Conservation (phyloP, 2,113 vertebrate genomes). For the Phalacrocorax aristotelis region DNA sequence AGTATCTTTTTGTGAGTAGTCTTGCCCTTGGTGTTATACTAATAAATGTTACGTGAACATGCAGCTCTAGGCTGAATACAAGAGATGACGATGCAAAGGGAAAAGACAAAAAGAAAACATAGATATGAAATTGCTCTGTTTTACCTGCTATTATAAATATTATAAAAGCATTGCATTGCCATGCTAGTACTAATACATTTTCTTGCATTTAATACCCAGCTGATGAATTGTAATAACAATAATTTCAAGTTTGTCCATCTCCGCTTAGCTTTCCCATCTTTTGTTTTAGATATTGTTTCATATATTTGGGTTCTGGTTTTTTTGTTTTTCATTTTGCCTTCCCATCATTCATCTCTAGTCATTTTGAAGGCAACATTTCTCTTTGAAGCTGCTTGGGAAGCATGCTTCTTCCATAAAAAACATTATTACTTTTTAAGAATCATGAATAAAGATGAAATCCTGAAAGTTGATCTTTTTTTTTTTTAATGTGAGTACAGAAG, state of each 20-base stretch:
- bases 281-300: not conserved
- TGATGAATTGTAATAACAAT: not conserved
- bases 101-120: not conserved
- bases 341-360: not conserved
- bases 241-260: not conserved
- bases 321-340: not conserved
- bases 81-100: not conserved
- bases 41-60: not conserved
- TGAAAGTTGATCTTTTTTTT: not conserved
- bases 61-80: not conserved
- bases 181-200: not conserved
- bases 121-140: not conserved
- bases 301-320: not conserved
- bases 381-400: not conserved
- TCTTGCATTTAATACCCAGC: not conserved
- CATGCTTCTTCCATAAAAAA: not conserved
- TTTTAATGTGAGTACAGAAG: not conserved
- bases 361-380: not conserved
- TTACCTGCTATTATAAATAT: not conserved
- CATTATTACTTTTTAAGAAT: not conserved
- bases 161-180: not conserved
- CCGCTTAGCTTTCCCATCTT: not conserved
- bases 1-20: not conserved
- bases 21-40: not conserved
- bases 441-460: not conserved